A percentile compares a stretch with the other conserved stretches of the same genome.
phyloP scores from a whole-genome alignment of 2,113 vertebrate genomes.

The Numenius arquata region DNA sequence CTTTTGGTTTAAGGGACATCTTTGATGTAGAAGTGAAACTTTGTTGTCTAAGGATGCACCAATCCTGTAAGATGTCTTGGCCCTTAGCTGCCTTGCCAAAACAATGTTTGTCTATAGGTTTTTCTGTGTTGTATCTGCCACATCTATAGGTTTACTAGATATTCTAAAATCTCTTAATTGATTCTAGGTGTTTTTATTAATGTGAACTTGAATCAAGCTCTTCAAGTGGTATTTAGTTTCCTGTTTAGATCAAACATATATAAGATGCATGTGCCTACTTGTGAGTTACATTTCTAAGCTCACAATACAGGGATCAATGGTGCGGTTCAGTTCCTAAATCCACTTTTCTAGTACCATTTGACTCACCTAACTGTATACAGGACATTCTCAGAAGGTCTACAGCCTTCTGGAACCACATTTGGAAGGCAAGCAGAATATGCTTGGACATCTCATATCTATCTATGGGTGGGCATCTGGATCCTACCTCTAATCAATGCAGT shows the following conservation, averaged over 20 bases:
- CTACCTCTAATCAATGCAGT: background rate
- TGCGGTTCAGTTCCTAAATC: background rate
- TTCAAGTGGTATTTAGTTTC: background rate
- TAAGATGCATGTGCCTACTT: background rate
- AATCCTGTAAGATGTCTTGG: accelerated
- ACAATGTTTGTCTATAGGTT: background rate
- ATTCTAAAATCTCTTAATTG: background rate
- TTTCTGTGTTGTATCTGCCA: background rate
- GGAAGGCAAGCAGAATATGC: background rate
- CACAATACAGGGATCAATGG: background rate
- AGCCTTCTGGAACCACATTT: background rate
- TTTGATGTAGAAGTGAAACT: background rate
- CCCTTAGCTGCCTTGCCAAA: background rate
- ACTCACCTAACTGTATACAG: background rate
- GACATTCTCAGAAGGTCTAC: background rate
- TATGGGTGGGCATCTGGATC: background rate
- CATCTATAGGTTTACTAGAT: background rate
- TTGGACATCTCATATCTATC: background rate
- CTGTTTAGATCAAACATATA: background rate
- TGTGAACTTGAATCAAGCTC: background rate
- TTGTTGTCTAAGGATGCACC: background rate
- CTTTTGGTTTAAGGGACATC: background rate
- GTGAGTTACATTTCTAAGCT: background rate
- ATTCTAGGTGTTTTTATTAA: background rate
- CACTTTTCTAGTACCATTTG: background rate